Base-by-base conservation (phyloP, 2,113 vertebrate genomes). In the Marcusenius ussheri region DNA sequence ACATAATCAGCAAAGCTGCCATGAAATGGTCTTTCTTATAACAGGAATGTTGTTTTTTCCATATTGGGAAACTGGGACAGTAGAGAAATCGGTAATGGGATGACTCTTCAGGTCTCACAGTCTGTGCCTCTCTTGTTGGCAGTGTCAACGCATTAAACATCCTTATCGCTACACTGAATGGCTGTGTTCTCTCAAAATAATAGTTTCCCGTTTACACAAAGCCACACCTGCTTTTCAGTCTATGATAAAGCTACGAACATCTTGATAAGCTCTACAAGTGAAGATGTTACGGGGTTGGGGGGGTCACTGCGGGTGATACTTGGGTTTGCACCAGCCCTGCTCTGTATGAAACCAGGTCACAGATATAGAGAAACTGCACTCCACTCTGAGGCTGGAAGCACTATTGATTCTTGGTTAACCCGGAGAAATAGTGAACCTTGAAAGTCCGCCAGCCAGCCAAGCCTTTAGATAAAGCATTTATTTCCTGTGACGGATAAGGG, bases 381-480 rank as follows among this genome's bases (percentile, higher is more conserved):
- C 35, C 74, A 1, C 74, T 42, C 35, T 42, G 31, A 35, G 15
- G 35, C 74, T 80, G 74, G 31, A 80, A 80, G 17, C 93, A 93
- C 91, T 96, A 98, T 98, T 96, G 97, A 98, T 98, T 97, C 92
- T 96, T 96, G 95, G 93, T 95, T 96, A 96, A 95, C 92, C 92
- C 95, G 94, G 90, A 94, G 92, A 95, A 46, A 91, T 90, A 91
- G 92, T 93, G 90, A 87, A 84, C 91, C 80, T 83, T 90, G 88
- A 87, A 88, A 83, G 84, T 88, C 90, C 45, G 51, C 89, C 50
- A 89, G 51, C 58, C 89, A 91, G 88, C 88, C 91, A 92, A 92
- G 93, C 93, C 90, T 91, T 91, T 89, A 93, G 87, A 92, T 91
- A 94, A 93, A 92, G 93, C 90, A 91, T 94, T 94, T 93, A 95